A percentile compares a stretch with the other conserved stretches of the same genome.
Evolutionary conservation across 2,113 vertebrate species (phyloP).

Genomic region (Syngnathus scovelli): DNA sequence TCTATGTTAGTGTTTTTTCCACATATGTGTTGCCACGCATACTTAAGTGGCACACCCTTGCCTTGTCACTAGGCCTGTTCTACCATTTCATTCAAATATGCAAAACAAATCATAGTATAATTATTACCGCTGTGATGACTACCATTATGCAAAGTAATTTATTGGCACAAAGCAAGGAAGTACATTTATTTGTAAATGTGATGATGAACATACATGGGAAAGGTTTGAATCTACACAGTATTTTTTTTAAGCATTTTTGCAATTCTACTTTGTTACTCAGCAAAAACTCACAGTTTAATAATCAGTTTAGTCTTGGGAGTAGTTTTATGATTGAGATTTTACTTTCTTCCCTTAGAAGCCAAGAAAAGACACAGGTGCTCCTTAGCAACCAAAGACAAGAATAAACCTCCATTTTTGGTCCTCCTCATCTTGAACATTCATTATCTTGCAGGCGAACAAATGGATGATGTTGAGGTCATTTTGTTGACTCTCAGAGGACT

Average conservation of each 20-base stretch:
- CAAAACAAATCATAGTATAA: background rate
- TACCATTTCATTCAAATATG: background rate
- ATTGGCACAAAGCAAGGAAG: background rate
- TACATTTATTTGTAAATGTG: background rate
- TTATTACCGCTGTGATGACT: background rate
- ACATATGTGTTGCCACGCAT: background rate
- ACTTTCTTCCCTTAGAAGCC: constrained; percentile 20
- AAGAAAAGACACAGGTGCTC: constrained; percentile 41
- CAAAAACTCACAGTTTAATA: background rate
- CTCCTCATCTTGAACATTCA: constrained; percentile 7
- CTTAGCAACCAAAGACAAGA: constrained; percentile 59
- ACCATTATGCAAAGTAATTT: background rate
- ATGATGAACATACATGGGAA: background rate
- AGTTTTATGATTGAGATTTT: constrained; percentile 16
- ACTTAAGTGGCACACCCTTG: background rate
- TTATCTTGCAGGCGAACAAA: constrained; percentile 12
- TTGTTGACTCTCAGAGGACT: background rate
- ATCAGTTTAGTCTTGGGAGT: background rate
- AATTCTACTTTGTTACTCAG: too few species aligned
- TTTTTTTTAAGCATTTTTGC: too few species aligned
- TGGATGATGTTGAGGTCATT: background rate
- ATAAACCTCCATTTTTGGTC: constrained; percentile 38
- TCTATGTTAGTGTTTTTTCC: background rate
- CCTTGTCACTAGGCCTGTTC: background rate
- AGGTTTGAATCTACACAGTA: too few species aligned